Evolutionary conservation across 92 coral and sea anemone species (phyloP), one percentile per base, ranked within the genome.

Genomic region (Actinernus sp.): DNA sequence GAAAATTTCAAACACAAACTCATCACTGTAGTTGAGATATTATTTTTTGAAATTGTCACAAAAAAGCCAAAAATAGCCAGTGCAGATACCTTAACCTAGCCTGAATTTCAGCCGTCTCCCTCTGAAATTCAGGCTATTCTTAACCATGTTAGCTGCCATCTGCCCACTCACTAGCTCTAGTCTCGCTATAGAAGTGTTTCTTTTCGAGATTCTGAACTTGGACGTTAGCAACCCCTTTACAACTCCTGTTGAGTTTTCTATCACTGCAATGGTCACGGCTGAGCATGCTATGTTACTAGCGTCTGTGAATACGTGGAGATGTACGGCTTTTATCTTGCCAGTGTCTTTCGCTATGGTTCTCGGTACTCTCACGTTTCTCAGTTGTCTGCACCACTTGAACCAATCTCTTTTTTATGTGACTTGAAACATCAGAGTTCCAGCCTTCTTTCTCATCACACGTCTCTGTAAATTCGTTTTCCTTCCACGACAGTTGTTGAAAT

Each of bases 281-380:
- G 68, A 81, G 36, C 83, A 82, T 19, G 83, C 89, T 27, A 67
- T 25, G 16, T 76, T 81, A 58, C 89, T 83, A 31, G 79, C 84
- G 45, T 73, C 88, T 31, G 84, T 84, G 65, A 74, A 82, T 27
- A 63, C 47, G n/a, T n/a, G n/a, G n/a, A n/a, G n/a, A n/a, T n/a
- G n/a, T n/a, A n/a, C n/a, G n/a, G n/a, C n/a, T n/a, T 65, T 60
- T 36, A 68, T 45, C 58, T 72, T 50, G 20, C 25, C 32, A 28
- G 27, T 12, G 7, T 27, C 51, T 46, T 63, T 50, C 12, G 51
- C 46, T n/a, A 72, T 43, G 25, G 63, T 55, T 58, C 89, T 67
- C 4, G 89, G 84, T 10, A 84, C 58, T n/a, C 29, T 39, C 22
- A 84, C 70, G 49, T 70, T 84, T 22, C n/a, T n/a, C n/a, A n/a